Evolutionary conservation across 2,797 vertebrate species (phyloP).

Genomic region (Ambastaia sidthimunki): DNA sequence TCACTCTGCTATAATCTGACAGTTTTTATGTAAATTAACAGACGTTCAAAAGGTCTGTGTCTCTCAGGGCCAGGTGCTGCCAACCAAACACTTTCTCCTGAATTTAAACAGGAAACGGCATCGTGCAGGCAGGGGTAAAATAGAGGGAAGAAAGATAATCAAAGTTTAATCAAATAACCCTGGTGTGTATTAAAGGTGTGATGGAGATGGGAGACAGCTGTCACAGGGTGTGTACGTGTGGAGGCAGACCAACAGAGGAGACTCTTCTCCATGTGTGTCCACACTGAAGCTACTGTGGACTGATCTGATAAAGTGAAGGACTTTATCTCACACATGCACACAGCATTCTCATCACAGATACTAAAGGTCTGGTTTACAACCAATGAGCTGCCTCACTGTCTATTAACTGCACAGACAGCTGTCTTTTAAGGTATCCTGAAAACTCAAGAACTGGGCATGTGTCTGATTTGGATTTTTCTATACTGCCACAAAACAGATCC

Average conservation of each 20-base stretch:
- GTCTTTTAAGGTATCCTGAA: too few relatives aligned
- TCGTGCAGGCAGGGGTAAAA: slow-evolving; percentile 17
- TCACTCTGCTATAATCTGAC: slow-evolving; percentile 69
- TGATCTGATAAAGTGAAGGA: slow-evolving; percentile 3
- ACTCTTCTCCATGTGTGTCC: neutral
- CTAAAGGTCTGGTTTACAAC: neutral
- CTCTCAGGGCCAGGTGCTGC: slow-evolving; percentile 43
- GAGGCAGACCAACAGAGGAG: neutral
- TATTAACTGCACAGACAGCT: neutral
- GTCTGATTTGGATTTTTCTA: too few relatives aligned
- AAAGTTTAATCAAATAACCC: slow-evolving; percentile 57
- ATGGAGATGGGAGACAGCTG: slow-evolving; percentile 32
- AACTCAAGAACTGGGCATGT: too few relatives aligned
- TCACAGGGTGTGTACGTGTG: neutral
- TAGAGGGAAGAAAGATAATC: neutral
- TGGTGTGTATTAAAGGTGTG: slow-evolving; percentile 38
- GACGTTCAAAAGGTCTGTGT: slow-evolving; percentile 14
- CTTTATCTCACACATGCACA: neutral
- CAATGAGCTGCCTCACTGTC: neutral
- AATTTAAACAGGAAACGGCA: slow-evolving; percentile 62
- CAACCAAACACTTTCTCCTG: slow-evolving; percentile 58
- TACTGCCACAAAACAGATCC: too few relatives aligned
- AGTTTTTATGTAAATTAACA: slow-evolving; percentile 75
- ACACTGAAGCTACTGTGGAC: neutral
- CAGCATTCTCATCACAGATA: neutral